Evolutionary conservation across 2,797 vertebrate genomes (phyloP), one percentile per base, ranked within the genome.

Genomic region (Petrocephalus sullivani): DNA sequence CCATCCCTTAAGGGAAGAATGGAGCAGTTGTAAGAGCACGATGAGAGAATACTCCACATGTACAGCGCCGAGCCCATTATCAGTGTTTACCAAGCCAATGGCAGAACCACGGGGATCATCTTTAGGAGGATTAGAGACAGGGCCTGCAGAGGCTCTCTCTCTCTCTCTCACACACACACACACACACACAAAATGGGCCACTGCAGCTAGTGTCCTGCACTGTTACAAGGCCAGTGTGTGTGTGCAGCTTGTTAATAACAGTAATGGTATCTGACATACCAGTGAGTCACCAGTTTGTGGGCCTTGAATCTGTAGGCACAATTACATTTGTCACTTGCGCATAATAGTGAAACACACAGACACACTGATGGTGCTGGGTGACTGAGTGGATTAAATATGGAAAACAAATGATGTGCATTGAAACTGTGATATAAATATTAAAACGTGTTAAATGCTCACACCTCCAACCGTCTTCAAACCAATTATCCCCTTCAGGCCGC

Each of bases 41-140:
- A 86, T 87, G 53, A 61, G 87, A 51, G 88, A 75, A 91, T 87
- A 84, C 60, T 87, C 82, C 64, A 64, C 67, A 87, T 87, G 88
- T 88, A 88, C 86, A 89, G 88, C 90, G 90, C 88, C 88, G 64
- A 89, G 89, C 86, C 90, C 91, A 93, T 92, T 91, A 92, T 91
- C 87, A 88, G 88, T 91, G 91, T 93, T 93, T 92, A 92, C 90
- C 89, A 90, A 91, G 89, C 90, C 91, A 90, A 89, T 71, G 89
- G 86, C 91, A 89, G 60, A 89, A 90, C 91, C 91, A 89, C 87
- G 61, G 91, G 89, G 88, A 91, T 89, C 90, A 88, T 91, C 91
- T 92, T 91, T 90, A 91, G 88, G 87, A 89, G 90, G 90, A 92
- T 92, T 92, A 92, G 88, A 92, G 89, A 90, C 84, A 85, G 89